Percentiles rank a stretch among this genome's conserved stretches.
Evolutionary conservation across 1,140 invertebrate genomes (phyloP).

Genomic region (Zophobas morio): DNA sequence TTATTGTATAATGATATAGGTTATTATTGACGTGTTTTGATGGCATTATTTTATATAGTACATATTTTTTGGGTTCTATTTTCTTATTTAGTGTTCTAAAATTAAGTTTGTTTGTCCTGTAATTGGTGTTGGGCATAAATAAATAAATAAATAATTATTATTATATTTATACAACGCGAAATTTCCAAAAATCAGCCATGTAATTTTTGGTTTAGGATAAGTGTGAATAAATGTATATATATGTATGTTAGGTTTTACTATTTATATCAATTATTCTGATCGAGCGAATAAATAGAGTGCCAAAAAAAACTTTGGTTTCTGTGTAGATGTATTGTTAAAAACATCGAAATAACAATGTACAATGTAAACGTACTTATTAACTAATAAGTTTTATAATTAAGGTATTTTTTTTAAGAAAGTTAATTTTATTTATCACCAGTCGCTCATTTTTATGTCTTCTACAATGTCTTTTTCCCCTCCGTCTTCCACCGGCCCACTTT

Average conservation of each 20-base stretch:
- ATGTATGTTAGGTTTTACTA: slow-evolving; percentile 55
- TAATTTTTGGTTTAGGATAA: slow-evolving; percentile 51
- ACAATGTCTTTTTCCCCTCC: slow-evolving; percentile 61
- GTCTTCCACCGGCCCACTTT: slow-evolving; percentile 53
- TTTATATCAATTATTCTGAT: slow-evolving; percentile 61
- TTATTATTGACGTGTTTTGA: too few relatives aligned
- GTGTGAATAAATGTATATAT: slow-evolving; percentile 53
- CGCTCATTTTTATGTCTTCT: slow-evolving; percentile 60
- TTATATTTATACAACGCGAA: slow-evolving; percentile 34
- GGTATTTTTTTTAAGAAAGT: slow-evolving; percentile 40
- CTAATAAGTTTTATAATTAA: slow-evolving; percentile 46
- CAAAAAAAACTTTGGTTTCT: slow-evolving; percentile 53
- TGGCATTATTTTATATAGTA: too few relatives aligned
- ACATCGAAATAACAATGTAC: slow-evolving; percentile 21
- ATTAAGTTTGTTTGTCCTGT: too few relatives aligned
- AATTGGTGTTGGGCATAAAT: too few relatives aligned
- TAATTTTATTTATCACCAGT: slow-evolving; percentile 60
- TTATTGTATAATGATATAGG: too few relatives aligned
- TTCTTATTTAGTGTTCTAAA: too few relatives aligned
- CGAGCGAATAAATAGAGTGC: slow-evolving; percentile 55
- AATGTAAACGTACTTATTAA: slow-evolving; percentile 43
- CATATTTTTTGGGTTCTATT: too few relatives aligned
- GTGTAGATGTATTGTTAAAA: slow-evolving; percentile 47
- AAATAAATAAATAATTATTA: too few relatives aligned
- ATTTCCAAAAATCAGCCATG: slow-evolving; percentile 49